phyloP scores from a whole-genome alignment of 1,140 invertebrate species.

The Brachionus asplanchnoidis region DNA sequence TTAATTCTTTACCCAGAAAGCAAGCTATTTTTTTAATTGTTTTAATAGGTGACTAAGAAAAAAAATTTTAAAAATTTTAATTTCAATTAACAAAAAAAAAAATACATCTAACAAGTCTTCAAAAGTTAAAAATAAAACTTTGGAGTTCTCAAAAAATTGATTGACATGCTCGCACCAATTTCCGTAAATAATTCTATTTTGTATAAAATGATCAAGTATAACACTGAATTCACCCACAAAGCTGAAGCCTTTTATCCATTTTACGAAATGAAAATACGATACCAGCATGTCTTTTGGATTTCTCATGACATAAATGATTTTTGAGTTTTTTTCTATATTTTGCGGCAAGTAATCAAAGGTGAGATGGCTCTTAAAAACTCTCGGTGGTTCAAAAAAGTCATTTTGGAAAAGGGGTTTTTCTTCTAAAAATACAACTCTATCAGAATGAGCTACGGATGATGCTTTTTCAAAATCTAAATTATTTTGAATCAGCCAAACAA shows the following conservation, averaged over 20 bases:
- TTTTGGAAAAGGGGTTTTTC: background rate
- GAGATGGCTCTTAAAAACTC: conserved; percentile 3
- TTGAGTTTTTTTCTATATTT: background rate
- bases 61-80: background rate
- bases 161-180: conserved; percentile 27
- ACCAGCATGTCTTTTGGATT: conserved; percentile 29
- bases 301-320: background rate
- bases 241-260: background rate
- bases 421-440: conserved; percentile 20
- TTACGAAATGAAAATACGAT: background rate
- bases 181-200: conserved; percentile 11
- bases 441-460: background rate
- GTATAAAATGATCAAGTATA: background rate
- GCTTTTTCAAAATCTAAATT: conserved; percentile 19
- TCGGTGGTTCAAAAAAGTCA: background rate
- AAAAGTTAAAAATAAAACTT: background rate
- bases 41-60: background rate
- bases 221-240: background rate
- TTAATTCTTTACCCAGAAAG: background rate
- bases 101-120: conserved; percentile 15
- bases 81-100: background rate
- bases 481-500: conserved; percentile 3
- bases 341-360: background rate
- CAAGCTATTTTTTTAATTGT: background rate
- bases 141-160: background rate